phyloP scores from a whole-genome alignment of 2,888 invertebrate genomes.

The Rhimphoctona megacephalus region DNA sequence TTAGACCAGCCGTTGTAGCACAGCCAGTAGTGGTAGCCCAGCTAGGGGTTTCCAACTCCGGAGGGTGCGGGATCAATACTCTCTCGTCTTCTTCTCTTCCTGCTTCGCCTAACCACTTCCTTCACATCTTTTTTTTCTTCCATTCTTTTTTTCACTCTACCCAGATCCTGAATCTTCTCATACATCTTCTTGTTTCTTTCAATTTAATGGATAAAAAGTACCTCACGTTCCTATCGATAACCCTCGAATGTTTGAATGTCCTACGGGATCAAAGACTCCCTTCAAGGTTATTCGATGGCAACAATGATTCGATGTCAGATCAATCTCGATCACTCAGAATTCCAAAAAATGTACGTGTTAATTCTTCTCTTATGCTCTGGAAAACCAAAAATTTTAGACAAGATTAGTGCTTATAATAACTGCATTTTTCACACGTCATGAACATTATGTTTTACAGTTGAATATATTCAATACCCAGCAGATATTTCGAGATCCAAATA shows the following conservation, averaged over 20 bases:
- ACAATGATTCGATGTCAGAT: not conserved
- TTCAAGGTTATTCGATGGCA: not conserved
- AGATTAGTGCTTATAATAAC: not conserved
- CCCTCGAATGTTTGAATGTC: not conserved
- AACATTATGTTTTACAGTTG: not conserved
- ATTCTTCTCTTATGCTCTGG: not conserved
- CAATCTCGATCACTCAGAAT: not conserved
- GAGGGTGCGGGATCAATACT: slow-evolving; percentile 84
- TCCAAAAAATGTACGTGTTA: not conserved
- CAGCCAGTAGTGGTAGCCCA: slow-evolving; percentile 49
- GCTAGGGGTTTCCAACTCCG: slow-evolving; percentile 79
- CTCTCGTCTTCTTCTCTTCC: slow-evolving; percentile 81
- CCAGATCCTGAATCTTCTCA: slow-evolving; percentile 38
- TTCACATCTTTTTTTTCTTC: slow-evolving; percentile 55
- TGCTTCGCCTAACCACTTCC: slow-evolving; percentile 67
- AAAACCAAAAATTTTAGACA: not conserved
- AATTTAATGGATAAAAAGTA: slow-evolving; percentile 27
- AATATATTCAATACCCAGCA: not conserved
- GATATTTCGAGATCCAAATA: not conserved
- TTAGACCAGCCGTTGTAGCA: slow-evolving; percentile 80
- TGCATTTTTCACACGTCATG: not conserved
- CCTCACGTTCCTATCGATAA: not conserved
- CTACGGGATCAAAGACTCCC: not conserved
- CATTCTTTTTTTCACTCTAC: slow-evolving; percentile 17
- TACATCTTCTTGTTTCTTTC: slow-evolving; percentile 25